These are phyloP conservation scores for Palythoa heliodiscus DNA, from an alignment of 92 coral and sea anemone genomes.

Conservation along the genomic window DNA sequence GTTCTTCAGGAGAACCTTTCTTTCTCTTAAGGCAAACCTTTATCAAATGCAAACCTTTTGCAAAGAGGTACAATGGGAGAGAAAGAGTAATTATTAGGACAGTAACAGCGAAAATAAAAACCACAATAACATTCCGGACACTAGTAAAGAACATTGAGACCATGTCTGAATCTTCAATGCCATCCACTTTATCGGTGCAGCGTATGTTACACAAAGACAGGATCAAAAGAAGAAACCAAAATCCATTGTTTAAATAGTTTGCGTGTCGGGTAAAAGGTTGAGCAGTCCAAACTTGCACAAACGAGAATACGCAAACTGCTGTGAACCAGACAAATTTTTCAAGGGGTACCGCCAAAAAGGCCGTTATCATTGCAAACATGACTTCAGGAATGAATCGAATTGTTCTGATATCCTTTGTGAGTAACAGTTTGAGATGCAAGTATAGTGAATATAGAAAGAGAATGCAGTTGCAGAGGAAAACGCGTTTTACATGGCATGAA, in stretches of 20 bases:
- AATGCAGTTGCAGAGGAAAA: not conserved
- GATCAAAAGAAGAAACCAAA: not conserved
- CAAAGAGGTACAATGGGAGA: no score
- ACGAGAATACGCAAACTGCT: not conserved
- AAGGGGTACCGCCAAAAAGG: not conserved
- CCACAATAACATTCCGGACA: not conserved
- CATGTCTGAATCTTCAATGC: not conserved
- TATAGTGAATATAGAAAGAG: not conserved
- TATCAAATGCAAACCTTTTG: no score
- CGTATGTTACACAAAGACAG: slow-evolving; percentile 23
- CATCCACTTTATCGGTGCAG: slow-evolving; percentile 17
- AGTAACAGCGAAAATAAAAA: not conserved
- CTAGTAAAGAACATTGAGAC: not conserved
- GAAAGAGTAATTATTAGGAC: not conserved
- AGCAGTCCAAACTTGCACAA: not conserved
- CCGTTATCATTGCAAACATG: not conserved
- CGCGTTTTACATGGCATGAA: not conserved
- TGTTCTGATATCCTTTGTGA: slow-evolving; percentile 1
- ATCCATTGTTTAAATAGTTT: no score
- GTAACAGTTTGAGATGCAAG: not conserved
- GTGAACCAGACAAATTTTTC: slow-evolving; percentile 3
- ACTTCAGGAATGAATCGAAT: slow-evolving; percentile 1
- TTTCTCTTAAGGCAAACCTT: no score
- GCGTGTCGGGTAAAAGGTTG: not conserved
- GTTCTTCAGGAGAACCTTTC: no score